Percentiles rank a stretch among this genome's conserved stretches.
phyloP scores from a whole-genome alignment of 2,888 invertebrate genomes.

The Belgica antarctica region DNA sequence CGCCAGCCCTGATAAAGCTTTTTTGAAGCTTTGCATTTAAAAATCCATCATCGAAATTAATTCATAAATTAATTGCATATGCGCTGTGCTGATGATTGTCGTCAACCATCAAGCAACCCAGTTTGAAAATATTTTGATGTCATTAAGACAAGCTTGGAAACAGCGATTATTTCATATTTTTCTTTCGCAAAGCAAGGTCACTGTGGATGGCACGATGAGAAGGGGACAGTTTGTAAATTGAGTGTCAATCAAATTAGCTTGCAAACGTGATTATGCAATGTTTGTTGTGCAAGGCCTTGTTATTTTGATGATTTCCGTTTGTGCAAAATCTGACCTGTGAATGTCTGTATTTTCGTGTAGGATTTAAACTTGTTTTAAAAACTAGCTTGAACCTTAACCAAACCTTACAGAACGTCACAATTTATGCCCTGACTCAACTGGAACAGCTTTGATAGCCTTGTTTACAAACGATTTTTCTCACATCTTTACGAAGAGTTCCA shows the following conservation, averaged over 20 bases:
- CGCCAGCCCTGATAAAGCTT: neutral
- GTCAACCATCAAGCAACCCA: neutral
- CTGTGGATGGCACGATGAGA: neutral
- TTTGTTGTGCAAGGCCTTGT: neutral
- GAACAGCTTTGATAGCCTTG: no score
- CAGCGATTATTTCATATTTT: neutral
- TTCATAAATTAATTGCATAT: constrained; percentile 41
- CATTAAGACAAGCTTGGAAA: neutral
- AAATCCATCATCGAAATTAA: constrained; percentile 34
- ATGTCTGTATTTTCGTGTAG: no score
- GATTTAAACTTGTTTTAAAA: no score
- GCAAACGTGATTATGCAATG: neutral
- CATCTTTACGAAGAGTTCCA: neutral
- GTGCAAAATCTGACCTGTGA: no score
- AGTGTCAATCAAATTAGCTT: neutral
- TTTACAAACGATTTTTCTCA: no score
- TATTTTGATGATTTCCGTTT: neutral
- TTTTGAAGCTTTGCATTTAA: neutral
- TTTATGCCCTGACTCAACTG: no score
- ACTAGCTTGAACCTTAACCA: no score
- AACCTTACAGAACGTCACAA: no score
- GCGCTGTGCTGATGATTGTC: constrained; percentile 12
- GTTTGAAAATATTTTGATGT: constrained; percentile 1
- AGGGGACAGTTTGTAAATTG: no score
- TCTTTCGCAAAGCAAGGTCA: neutral